A percentile compares a stretch with the other conserved stretches of the same genome.
Conservation (phyloP, 1,140 invertebrate genomes). For the Hypothenemus hampei region DNA sequence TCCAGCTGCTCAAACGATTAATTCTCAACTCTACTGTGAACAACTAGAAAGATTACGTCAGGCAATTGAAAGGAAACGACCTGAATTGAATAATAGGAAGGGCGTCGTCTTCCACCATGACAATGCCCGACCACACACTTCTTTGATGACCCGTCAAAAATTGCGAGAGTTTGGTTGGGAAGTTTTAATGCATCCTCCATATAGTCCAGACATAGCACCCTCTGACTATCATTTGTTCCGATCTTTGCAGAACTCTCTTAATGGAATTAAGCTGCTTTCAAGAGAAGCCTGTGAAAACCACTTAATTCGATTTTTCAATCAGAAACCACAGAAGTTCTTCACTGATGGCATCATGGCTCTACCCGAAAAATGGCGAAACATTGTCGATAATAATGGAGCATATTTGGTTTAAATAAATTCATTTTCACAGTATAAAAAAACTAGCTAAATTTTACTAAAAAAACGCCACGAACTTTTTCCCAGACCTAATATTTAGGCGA, state of each 20-base stretch:
- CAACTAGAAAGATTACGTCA: not conserved
- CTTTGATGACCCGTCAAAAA: constrained; percentile 38
- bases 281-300: not conserved
- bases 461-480: too few relatives aligned
- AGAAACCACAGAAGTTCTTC: not conserved
- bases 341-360: not conserved
- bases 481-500: too few relatives aligned
- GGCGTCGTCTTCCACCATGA: constrained; percentile 42
- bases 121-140: constrained; percentile 40
- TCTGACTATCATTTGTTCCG: constrained; percentile 45
- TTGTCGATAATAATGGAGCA: not conserved
- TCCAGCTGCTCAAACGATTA: not conserved
- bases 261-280: not conserved
- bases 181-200: constrained; percentile 46
- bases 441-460: too few relatives aligned
- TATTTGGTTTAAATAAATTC: not conserved
- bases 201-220: constrained; percentile 46
- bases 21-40: not conserved
- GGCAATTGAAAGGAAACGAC: constrained; percentile 7
- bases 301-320: not conserved
- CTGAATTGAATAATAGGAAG: constrained; percentile 39
- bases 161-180: constrained; percentile 45
- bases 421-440: too few relatives aligned
- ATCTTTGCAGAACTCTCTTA: constrained; percentile 17
- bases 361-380: not conserved